Conservation (phyloP, 2,888 invertebrate species). For the Drosophila percnosoma region DNA sequence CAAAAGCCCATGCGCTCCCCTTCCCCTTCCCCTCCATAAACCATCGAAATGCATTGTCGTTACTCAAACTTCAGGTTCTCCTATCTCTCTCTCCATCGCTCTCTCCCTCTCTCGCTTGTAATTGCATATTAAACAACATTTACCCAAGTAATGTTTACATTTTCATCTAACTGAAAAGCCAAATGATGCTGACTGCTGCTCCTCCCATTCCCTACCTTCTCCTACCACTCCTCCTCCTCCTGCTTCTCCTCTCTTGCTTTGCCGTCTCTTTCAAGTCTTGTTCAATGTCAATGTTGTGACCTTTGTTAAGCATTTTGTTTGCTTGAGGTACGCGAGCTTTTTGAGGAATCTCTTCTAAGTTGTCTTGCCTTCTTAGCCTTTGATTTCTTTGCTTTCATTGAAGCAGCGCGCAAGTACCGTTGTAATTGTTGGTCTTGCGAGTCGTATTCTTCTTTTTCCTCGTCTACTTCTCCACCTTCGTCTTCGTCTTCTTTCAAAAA, state of each 20-base stretch:
- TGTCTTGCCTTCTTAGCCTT: constrained; percentile 8
- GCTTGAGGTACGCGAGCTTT: constrained; percentile 45
- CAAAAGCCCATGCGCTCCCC: not conserved
- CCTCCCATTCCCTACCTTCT: not conserved
- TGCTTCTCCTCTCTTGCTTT: constrained; percentile 4
- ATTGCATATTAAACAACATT: constrained; percentile 80
- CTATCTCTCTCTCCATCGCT: not conserved
- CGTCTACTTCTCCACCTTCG: not conserved
- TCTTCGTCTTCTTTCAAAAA: constrained; percentile 36
- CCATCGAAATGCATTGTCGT: constrained; percentile 40
- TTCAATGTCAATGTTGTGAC: constrained; percentile 78
- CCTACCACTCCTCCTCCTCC: not conserved
- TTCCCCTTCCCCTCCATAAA: not conserved
- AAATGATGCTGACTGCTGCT: constrained; percentile 13
- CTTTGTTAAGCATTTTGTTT: constrained; percentile 79
- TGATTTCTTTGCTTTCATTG: constrained; percentile 57
- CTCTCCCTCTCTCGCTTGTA: constrained; percentile 44
- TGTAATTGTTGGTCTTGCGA: constrained; percentile 68
- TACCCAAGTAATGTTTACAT: constrained; percentile 63
- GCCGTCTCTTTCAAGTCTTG: constrained; percentile 45
- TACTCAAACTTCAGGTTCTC: constrained; percentile 3
- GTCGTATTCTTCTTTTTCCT: constrained; percentile 31
- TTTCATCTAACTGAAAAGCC: constrained; percentile 57
- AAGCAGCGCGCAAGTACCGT: constrained; percentile 65
- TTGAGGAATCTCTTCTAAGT: constrained; percentile 51